phyloP scores from a whole-genome alignment of 2,113 vertebrate species.

The Pelobates fuscus region DNA sequence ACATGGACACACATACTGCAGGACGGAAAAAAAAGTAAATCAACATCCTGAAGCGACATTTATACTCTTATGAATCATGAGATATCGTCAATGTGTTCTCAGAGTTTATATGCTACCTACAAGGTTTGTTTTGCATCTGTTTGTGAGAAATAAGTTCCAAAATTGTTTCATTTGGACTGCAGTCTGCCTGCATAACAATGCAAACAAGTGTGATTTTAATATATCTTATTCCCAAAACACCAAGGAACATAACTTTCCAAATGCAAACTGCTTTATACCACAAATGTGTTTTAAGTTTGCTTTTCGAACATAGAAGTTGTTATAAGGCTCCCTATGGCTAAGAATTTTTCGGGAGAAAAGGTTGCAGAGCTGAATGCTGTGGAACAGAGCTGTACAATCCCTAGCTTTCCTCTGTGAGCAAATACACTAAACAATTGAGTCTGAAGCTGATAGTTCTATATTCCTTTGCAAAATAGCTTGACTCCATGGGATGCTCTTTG shows the following conservation, averaged over 20 bases:
- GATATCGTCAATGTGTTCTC: neutral
- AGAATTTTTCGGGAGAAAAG: neutral
- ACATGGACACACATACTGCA: too few relatives aligned
- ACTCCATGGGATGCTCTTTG: neutral
- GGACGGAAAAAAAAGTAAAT: too few relatives aligned
- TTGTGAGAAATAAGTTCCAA: neutral
- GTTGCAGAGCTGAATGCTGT: too few relatives aligned
- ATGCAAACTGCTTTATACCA: neutral
- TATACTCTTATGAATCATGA: too few relatives aligned
- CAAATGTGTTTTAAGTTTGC: neutral
- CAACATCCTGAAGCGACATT: too few relatives aligned
- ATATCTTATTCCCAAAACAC: neutral
- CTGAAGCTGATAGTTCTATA: conserved; percentile 7
- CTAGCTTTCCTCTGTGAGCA: neutral
- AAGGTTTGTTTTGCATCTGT: neutral
- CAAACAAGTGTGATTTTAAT: neutral
- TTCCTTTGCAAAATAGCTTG: conserved; percentile 1
- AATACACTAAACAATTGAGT: neutral
- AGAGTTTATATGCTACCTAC: neutral
- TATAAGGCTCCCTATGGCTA: conserved; percentile 2
- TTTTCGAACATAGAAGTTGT: conserved; percentile 2
- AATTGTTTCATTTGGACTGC: neutral
- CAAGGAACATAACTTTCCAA: neutral
- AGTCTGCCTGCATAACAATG: neutral
- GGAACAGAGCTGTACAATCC: neutral